Evolutionary conservation across 2,797 vertebrate species (phyloP).

Genomic region (Bufotes viridis): DNA sequence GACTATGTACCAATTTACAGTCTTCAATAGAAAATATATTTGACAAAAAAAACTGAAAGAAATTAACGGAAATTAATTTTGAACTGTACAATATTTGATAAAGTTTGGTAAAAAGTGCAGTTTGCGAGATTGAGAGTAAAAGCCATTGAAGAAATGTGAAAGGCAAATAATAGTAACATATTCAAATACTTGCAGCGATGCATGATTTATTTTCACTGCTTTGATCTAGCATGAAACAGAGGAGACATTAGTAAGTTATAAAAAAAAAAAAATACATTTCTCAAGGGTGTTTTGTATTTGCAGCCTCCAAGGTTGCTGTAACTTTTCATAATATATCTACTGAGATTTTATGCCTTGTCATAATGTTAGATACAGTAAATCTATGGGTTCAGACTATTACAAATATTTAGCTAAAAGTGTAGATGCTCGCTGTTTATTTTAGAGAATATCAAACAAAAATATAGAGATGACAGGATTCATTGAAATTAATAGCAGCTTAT

Average conservation of each 20-base stretch:
- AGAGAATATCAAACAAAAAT: not conserved
- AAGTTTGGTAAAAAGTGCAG: not conserved
- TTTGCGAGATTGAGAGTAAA: not conserved
- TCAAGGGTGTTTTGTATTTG: conserved; percentile 62
- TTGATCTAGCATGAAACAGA: conserved; percentile 67
- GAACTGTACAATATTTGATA: not conserved
- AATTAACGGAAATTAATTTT: not conserved
- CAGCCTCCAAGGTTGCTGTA: conserved; percentile 74
- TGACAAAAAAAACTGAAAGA: not conserved
- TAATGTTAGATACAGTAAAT: conserved; percentile 62
- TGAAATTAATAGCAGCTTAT: not conserved
- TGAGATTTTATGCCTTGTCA: conserved; percentile 66
- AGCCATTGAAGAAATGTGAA: conserved; percentile 7
- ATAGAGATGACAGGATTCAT: not conserved
- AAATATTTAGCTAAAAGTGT: not conserved
- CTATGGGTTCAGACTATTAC: not conserved
- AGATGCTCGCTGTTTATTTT: not conserved
- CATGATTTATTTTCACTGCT: conserved; percentile 67
- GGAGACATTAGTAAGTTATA: conserved; percentile 62
- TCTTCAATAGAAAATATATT: not conserved
- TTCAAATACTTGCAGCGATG: conserved; percentile 24
- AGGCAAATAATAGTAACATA: not conserved
- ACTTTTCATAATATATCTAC: conserved; percentile 64
- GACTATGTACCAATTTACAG: not conserved
- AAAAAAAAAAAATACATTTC: conserved; percentile 55